Base-by-base conservation (phyloP, 2,888 invertebrate genomes). In the Perizoma affinitatum region DNA sequence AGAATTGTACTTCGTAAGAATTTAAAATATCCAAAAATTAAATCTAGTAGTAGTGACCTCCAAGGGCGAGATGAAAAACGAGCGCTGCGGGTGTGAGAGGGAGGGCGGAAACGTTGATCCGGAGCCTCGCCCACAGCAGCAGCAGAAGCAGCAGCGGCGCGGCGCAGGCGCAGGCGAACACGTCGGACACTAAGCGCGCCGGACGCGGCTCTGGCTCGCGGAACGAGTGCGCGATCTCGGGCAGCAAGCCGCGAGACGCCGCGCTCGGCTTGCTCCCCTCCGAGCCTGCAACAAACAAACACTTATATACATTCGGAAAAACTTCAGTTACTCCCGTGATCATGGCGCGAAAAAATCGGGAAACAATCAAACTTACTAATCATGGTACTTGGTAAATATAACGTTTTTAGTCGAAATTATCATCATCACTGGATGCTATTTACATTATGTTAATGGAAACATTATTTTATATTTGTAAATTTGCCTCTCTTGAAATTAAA, bases 181-280 rank as follows among this genome's bases (percentile, higher is more conserved):
- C 93, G 86, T 97, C 96, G 0, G 99, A 98, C 56, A 99, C 95
- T 46, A 95, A 83, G 43, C 95, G 95, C 41, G 98, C 94, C 55
- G 99, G 99, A 49, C 98, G 95, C 75, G 96, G 95, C 85, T 99
- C 99, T 0, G 99, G 96, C 78, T 95, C 94, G 47, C 98, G 96
- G 95, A 99, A 99, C 90, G 94, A 87, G 92, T 99, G 99, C 66
- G 89, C 77, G 69, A 96, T 94, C 90, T 94, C 94, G 0, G 94
- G 92, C 67, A 93, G 93, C 4, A 93, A 82, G 0, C 93, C 93
- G 63, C 92, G 88, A 57, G 5, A 1, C n/a, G 61, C 5, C 5
- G 33, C 62, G 5, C 5, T 48, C 35, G 6, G 61, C 71, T 6
- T 65, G 52, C 0, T 57, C 54, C 0, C 22, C 22, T 2, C 22